Conservation (phyloP, 2,888 invertebrate genomes). For the Trichopoda pennipes region DNA sequence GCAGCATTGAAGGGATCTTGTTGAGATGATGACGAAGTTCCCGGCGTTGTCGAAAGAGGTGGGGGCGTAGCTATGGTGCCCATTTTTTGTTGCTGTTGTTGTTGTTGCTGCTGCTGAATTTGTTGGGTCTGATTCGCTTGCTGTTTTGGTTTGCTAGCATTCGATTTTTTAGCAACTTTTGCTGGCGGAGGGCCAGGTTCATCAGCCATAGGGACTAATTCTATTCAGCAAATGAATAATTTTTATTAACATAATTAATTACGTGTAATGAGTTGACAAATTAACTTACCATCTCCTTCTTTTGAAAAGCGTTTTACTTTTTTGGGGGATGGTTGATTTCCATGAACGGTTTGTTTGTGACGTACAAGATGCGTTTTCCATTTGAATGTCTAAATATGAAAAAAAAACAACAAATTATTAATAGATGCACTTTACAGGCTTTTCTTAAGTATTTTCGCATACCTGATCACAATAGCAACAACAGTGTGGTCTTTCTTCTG, state of each 20-base stretch:
- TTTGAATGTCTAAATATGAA: slow-evolving; percentile 77
- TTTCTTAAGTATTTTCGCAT: neutral
- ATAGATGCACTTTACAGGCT: too few species aligned
- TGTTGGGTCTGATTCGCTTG: slow-evolving; percentile 67
- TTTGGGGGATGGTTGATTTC: slow-evolving; percentile 78
- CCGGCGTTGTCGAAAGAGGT: slow-evolving; percentile 78
- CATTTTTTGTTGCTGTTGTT: slow-evolving; percentile 72
- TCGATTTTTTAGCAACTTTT: slow-evolving; percentile 79
- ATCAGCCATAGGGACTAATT: slow-evolving; percentile 77
- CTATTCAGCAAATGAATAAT: slow-evolving; percentile 61
- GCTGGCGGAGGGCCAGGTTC: slow-evolving; percentile 80
- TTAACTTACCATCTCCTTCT: slow-evolving; percentile 77
- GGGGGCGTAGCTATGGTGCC: slow-evolving; percentile 78
- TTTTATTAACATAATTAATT: neutral
- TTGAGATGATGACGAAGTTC: slow-evolving; percentile 73
- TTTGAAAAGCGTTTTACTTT: slow-evolving; percentile 79
- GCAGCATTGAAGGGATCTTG: slow-evolving; percentile 79
- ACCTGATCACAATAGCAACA: slow-evolving; percentile 80
- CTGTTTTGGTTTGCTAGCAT: slow-evolving; percentile 78
- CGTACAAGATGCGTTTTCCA: slow-evolving; percentile 81
- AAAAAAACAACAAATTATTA: neutral
- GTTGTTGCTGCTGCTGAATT: slow-evolving; percentile 70
- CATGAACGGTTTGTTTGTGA: slow-evolving; percentile 80
- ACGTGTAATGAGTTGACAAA: neutral
- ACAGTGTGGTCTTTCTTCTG: slow-evolving; percentile 80